Evolutionary conservation across 2,113 vertebrate species (phyloP).

Genomic region (Callaeas wilsoni): DNA sequence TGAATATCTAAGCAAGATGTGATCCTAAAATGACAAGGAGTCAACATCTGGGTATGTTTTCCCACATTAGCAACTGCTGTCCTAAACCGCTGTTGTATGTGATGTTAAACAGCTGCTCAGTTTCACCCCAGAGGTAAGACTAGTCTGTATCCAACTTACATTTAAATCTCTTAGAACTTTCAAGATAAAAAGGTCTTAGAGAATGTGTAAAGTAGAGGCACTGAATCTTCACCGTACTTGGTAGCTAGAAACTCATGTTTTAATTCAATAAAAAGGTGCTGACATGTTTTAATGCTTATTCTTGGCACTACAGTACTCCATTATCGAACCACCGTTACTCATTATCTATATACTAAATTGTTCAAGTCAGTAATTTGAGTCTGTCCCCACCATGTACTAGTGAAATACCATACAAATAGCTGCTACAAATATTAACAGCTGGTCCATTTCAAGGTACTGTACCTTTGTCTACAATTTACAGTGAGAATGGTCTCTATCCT

Average conservation of each 20-base stretch:
- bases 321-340: constrained; percentile 8
- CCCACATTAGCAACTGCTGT: constrained; percentile 51
- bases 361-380: neutral
- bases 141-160: neutral
- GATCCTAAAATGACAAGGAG: constrained; percentile 45
- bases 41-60: constrained; percentile 64
- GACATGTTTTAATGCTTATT: neutral
- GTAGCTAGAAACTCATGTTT: neutral
- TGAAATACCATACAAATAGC: neutral
- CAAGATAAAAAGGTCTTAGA: neutral
- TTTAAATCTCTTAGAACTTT: neutral
- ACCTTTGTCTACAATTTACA: neutral
- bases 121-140: constrained; percentile 28
- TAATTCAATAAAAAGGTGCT: constrained; percentile 32
- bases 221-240: neutral
- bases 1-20: constrained; percentile 51
- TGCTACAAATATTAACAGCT: neutral
- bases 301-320: neutral
- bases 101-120: constrained; percentile 42
- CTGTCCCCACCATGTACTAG: neutral
- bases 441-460: neutral
- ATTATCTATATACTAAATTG: neutral
- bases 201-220: neutral
- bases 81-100: neutral
- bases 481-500: neutral